A percentile compares a stretch with the other conserved stretches of the same genome.
phyloP scores from a whole-genome alignment of 2,797 vertebrate species.

The Rhinoraja longicauda region DNA sequence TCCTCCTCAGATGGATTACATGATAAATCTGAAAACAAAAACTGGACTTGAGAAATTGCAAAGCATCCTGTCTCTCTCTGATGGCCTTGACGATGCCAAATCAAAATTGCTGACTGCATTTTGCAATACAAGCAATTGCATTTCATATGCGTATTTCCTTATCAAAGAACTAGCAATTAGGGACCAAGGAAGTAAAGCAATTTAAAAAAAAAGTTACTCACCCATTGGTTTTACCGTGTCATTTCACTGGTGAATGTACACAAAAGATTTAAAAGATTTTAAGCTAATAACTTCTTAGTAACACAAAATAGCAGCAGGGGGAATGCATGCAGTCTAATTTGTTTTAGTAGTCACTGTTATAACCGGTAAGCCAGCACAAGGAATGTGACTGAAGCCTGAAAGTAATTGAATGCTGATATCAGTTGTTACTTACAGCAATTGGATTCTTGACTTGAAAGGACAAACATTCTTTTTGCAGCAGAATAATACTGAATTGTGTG shows the following conservation, averaged over 20 bases:
- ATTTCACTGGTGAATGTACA: background rate
- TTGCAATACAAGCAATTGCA: background rate
- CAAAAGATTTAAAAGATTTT: background rate
- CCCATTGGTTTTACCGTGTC: background rate
- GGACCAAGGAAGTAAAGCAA: background rate
- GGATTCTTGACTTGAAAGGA: background rate
- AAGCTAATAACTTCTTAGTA: background rate
- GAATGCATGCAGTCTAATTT: background rate
- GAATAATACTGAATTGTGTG: background rate
- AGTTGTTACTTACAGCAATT: background rate
- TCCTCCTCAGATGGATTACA: background rate
- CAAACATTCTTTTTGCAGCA: background rate
- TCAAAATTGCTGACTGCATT: background rate
- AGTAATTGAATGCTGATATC: background rate
- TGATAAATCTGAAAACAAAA: background rate
- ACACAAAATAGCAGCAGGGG: background rate
- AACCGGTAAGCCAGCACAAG: background rate
- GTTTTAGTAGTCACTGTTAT: background rate
- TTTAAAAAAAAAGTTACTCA: background rate
- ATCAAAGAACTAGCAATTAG: background rate
- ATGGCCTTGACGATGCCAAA: background rate
- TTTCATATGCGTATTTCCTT: background rate
- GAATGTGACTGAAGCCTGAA: background rate
- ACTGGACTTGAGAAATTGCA: background rate
- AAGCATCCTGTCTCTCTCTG: too few species aligned